Conservation (phyloP, 2,113 vertebrate species). For the Loxodonta africana region DNA sequence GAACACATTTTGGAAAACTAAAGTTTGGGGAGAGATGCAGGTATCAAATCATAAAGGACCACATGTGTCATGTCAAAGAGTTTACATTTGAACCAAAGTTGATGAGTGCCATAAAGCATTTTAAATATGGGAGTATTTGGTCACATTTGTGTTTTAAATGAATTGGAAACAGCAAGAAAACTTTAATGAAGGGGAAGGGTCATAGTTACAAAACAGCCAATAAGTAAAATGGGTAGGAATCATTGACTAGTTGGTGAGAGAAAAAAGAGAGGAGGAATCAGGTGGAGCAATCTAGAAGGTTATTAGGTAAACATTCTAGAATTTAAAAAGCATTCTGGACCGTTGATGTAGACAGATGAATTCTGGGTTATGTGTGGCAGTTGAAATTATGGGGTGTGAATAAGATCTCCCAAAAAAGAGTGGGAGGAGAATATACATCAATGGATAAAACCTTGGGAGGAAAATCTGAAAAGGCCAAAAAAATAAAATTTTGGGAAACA, state of each 20-base stretch:
- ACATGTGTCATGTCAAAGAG: not conserved
- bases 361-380: not conserved
- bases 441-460: not conserved
- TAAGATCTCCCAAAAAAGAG: not conserved
- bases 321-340: not conserved
- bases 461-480: not conserved
- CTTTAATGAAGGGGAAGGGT: not conserved
- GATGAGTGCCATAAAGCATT: not conserved
- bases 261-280: not conserved
- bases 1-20: not conserved
- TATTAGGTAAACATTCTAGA: not conserved
- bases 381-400: not conserved
- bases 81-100: not conserved
- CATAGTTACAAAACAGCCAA: not conserved
- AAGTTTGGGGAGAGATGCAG: not conserved
- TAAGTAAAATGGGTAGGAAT: constrained; percentile 6
- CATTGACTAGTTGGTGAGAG: not conserved
- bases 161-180: not conserved
- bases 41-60: not conserved
- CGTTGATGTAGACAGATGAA: not conserved
- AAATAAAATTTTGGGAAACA: not conserved
- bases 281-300: not conserved
- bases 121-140: not conserved
- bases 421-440: not conserved
- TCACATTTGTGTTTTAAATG: not conserved